phyloP scores from a whole-genome alignment of 2,113 vertebrate species.

The Sterrhoptilus dennistouni region DNA sequence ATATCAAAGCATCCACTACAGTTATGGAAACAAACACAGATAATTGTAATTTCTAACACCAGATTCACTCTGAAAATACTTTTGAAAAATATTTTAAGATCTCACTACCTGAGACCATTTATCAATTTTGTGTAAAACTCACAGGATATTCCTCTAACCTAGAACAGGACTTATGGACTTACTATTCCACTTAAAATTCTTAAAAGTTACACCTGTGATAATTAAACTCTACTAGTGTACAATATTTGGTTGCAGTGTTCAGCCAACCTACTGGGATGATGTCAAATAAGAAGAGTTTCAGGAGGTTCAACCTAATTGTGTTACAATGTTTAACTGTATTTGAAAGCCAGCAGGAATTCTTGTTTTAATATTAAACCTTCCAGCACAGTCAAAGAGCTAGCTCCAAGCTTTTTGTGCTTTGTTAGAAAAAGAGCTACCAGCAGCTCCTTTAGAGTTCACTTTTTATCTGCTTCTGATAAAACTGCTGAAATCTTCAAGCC shows the following conservation, averaged over 20 bases:
- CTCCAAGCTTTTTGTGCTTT: neutral
- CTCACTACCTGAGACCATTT: neutral
- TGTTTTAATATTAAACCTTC: conserved; percentile 65
- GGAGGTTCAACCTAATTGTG: conserved; percentile 41
- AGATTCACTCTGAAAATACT: neutral
- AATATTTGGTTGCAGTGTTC: neutral
- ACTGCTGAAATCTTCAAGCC: neutral
- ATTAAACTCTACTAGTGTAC: neutral
- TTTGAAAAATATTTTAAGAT: neutral
- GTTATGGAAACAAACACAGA: neutral
- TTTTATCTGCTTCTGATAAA: neutral
- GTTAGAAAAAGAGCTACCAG: neutral
- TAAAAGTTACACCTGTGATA: neutral
- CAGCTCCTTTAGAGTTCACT: neutral
- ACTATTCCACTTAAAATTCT: neutral
- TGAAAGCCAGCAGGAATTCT: neutral
- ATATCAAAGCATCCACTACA: neutral
- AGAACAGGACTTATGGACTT: neutral
- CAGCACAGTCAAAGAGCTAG: neutral
- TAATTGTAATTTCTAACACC: neutral
- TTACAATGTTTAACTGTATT: conserved; percentile 69
- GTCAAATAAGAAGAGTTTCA: conserved; percentile 1
- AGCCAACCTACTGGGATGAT: neutral
- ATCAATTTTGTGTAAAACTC: neutral
- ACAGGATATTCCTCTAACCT: neutral